These are phyloP conservation scores for Mizuhopecten yessoensis DNA, from an alignment of 1,140 invertebrate species.

Conservation along the genomic window DNA sequence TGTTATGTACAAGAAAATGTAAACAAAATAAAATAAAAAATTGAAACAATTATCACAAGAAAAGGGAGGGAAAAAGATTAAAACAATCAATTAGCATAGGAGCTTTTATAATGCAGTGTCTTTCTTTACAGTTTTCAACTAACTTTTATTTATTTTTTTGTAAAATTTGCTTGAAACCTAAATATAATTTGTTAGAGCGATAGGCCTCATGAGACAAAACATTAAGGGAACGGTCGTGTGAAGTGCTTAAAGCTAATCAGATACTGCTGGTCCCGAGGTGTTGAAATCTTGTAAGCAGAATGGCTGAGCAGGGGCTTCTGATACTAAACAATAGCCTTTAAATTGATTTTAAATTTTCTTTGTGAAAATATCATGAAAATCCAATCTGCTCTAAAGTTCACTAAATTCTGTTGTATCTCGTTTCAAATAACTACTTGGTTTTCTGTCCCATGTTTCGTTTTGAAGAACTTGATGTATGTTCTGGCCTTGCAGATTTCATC, in stretches of 20 bases:
- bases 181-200: background rate
- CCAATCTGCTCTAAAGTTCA: background rate
- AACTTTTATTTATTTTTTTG: background rate
- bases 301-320: background rate
- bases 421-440: no score
- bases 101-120: no score
- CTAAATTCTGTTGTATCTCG: background rate
- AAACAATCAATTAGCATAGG: no score
- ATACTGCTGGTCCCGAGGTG: background rate
- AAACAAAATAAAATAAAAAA: no score
- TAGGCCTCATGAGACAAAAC: background rate
- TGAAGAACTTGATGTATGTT: no score
- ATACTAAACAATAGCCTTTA: background rate
- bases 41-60: no score
- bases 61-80: background rate
- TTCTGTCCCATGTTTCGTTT: no score
- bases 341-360: conserved; percentile 12
- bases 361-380: background rate
- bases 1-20: no score
- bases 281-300: background rate
- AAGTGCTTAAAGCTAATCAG: background rate
- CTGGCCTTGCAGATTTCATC: no score
- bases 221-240: background rate
- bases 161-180: background rate
- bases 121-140: background rate